Conservation (phyloP, 2,797 vertebrate species). For the Gambusia yucatana region DNA sequence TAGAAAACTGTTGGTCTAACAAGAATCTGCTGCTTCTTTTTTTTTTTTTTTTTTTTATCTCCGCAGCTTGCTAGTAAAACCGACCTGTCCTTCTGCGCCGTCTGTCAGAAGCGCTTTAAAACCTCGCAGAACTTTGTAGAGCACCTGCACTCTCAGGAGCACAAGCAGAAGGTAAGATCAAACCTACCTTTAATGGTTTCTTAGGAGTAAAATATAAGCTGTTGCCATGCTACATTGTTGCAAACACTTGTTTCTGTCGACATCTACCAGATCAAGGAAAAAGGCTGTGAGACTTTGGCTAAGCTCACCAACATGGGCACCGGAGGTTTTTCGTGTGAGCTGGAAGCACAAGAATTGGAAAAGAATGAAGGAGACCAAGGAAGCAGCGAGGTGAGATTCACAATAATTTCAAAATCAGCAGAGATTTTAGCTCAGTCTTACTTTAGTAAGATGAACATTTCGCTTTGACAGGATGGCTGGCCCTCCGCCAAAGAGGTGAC, state of each 20-base stretch:
- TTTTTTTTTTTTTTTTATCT: background rate
- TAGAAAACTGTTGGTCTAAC: background rate
- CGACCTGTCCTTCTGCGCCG: constrained; percentile 88
- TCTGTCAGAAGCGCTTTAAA: constrained; percentile 92
- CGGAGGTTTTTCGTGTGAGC: constrained; percentile 87
- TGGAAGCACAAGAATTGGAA: constrained; percentile 77
- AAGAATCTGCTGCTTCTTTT: background rate
- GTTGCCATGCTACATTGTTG: background rate
- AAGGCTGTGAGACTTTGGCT: constrained; percentile 82
- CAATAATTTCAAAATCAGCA: background rate
- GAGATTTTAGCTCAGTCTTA: constrained; percentile 1
- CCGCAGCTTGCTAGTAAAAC: constrained; percentile 87
- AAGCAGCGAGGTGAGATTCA: constrained; percentile 54
- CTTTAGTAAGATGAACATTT: background rate
- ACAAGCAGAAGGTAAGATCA: constrained; percentile 87
- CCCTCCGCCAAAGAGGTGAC: constrained; percentile 78
- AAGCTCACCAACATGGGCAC: constrained; percentile 87
- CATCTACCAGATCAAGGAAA: constrained; percentile 70
- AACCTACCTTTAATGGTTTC: constrained; percentile 63
- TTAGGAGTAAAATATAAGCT: background rate
- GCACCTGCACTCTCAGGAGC: constrained; percentile 91
- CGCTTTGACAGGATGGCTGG: constrained; percentile 66
- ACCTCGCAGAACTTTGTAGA: constrained; percentile 92
- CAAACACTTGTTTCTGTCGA: background rate
- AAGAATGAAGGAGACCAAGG: constrained; percentile 36